Conservation (phyloP, 2,888 invertebrate genomes). For the Scrobipalpa costella region DNA sequence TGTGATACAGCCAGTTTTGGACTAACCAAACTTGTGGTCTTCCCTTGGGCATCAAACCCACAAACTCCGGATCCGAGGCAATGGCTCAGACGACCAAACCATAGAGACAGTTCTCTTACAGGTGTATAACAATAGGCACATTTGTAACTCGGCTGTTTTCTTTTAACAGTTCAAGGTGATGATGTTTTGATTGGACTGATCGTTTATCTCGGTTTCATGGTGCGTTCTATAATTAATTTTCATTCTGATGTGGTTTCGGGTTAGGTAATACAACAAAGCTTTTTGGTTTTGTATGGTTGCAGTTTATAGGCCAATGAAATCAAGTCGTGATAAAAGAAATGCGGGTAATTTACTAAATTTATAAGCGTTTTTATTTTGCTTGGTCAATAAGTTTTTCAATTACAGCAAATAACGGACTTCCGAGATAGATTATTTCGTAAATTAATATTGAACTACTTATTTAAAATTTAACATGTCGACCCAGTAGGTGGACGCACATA, state of each 20-base stretch:
- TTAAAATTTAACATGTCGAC: conserved; percentile 7
- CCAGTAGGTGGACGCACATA: conserved; percentile 16
- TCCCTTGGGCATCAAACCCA: too few relatives aligned
- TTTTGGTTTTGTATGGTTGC: neutral
- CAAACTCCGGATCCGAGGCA: too few relatives aligned
- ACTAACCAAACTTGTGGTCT: too few relatives aligned
- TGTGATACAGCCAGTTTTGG: too few relatives aligned
- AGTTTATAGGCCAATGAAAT: neutral
- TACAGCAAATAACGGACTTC: neutral
- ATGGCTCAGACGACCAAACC: too few relatives aligned
- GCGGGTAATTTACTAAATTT: neutral
- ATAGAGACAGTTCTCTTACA: too few relatives aligned
- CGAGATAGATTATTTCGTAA: conserved; percentile 2
- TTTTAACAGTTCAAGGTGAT: conserved; percentile 71
- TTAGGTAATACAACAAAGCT: conserved; percentile 1
- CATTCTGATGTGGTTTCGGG: neutral
- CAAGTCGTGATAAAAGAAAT: neutral
- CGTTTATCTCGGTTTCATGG: conserved; percentile 33
- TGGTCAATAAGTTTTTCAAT: neutral
- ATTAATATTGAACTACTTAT: conserved; percentile 8
- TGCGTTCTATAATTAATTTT: conserved; percentile 23
- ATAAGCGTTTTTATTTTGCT: neutral
- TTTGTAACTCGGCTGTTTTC: conserved; percentile 64
- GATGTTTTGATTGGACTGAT: conserved; percentile 60
- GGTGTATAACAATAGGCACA: conserved; percentile 66